Evolutionary conservation across 2,888 invertebrate genomes (phyloP), one percentile per base, ranked within the genome.

Genomic region (Salpingus planirostris): DNA sequence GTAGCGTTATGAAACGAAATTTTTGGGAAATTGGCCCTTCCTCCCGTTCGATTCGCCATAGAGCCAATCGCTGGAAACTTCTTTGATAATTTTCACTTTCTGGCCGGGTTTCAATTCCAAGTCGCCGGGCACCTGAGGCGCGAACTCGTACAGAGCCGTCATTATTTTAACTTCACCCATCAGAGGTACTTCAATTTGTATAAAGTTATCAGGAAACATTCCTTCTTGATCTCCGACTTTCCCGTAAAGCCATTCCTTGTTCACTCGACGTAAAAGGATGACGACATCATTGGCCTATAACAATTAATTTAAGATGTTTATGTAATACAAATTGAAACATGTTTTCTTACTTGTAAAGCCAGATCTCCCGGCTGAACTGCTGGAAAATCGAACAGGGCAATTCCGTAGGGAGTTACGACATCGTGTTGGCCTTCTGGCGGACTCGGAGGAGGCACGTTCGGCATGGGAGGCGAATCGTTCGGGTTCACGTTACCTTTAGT

Each of bases 171-270:
- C 45, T 29, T 55, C 54, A 42, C 65, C 66, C 14, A 71, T 66
- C 33, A 85, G 62, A 31, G 87, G 83, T 43, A 83, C 73, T 57
- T 78, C 77, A 25, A 89, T 66, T 47, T 86, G 76, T 42, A 90
- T 73, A 63, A 84, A 90, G 62, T 76, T 84, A 12, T 71, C 68
- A 1, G 91, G 91, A 65, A 91, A 90, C 46, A 90, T 78, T 21
- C 91, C 91, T 57, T 80, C 77, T 31, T 73, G 74, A 31, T 63
- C 62, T 29, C 52, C 50, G 31, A 80, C 64, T 46, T 74, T 73
- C 3, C 91, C 91, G 55, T 73, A 77, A 42, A 83, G 65, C 91
- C 91, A 92, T 45, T 87, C 86, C 15, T 74, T 70, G 55, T 86
- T 84, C 13, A 88, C 69, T 51, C 75, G 71, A 50, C 75, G 72